Base-by-base conservation (phyloP, 2,113 vertebrate genomes). In the Mellivora capensis region DNA sequence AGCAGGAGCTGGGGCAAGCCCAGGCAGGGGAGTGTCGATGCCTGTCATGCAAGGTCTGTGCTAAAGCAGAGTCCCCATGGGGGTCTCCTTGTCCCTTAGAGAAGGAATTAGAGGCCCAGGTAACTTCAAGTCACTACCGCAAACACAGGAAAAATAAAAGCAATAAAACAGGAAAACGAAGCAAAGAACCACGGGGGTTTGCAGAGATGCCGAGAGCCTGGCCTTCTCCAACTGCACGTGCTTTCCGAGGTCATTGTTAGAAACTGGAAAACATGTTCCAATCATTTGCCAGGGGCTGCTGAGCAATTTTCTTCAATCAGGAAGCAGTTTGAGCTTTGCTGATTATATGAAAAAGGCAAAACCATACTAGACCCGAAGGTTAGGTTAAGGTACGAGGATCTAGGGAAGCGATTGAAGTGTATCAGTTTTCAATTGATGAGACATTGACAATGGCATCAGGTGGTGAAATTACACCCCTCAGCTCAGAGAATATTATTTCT, bases 391-490 rank as follows among this genome's bases (percentile, higher is more conserved):
- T 91, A 72, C 20, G 47, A 52, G 77, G 54, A 76, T 79, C 87
- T 87, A 82, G 82, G 61, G 54, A 72, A 90, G 1, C 61, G 77
- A 97, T 83, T 85, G 96, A 94, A 89, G 52, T 96, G 74, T 88
- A 98, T 94, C 88, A 95, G 96, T 97, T 98, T 98, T 96, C 90
- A 92, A 97, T 98, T 64, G 96, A 97, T 72, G 94, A 91, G 67
- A 87, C 77, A 95, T 93, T 86, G 95, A 86, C 84, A 92, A 52
- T 1, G 37, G 61, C 64, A 34, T 18, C 0, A 8, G 61, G 64
- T 80, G 81, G 87, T 62, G 54, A 96, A 97, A 96, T 95, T 94
- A 90, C 10, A 96, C 29, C 90, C 25, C 15, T 97, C 47, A 13
- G 82, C 49, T 49, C 59, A 18, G 67, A 94, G 71, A 91, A 57